phyloP scores from a whole-genome alignment of 2,888 invertebrate species.

The Halictus ligatus region DNA sequence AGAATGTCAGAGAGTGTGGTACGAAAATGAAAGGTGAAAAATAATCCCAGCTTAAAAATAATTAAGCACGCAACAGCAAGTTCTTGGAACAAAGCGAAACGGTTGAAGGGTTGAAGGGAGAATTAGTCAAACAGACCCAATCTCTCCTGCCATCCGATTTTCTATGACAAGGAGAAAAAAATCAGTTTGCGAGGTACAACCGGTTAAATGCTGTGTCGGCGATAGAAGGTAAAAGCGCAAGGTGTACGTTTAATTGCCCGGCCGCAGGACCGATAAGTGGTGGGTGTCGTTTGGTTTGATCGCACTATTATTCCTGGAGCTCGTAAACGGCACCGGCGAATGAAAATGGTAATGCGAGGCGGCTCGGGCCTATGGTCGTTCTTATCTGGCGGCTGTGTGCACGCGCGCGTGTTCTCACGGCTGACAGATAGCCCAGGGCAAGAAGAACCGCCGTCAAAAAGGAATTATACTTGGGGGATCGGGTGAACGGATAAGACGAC shows the following conservation, averaged over 20 bases:
- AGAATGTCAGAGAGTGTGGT: too few species aligned
- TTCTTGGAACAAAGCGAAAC: too few species aligned
- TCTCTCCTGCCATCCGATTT: background rate
- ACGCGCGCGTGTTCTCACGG: constrained; percentile 41
- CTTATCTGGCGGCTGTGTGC: constrained; percentile 68
- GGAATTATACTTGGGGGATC: constrained; percentile 60
- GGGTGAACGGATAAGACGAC: constrained; percentile 49
- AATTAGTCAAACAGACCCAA: background rate
- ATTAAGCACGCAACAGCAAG: too few species aligned
- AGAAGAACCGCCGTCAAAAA: constrained; percentile 49
- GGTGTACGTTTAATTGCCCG: constrained; percentile 62
- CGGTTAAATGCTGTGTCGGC: constrained; percentile 28
- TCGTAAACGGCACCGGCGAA: constrained; percentile 62
- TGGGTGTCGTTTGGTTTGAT: constrained; percentile 72
- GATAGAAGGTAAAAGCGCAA: constrained; percentile 33
- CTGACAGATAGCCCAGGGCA: constrained; percentile 39
- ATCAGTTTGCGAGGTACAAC: constrained; percentile 1
- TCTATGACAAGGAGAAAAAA: background rate
- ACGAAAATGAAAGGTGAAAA: too few species aligned
- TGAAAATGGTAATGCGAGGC: constrained; percentile 71
- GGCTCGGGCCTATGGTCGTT: constrained; percentile 66
- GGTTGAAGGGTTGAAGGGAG: too few species aligned
- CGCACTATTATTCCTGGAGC: constrained; percentile 67
- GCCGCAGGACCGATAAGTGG: constrained; percentile 61
- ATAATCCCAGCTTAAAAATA: too few species aligned